phyloP scores from a whole-genome alignment of 2,797 vertebrate species.

The Girardinus metallicus region DNA sequence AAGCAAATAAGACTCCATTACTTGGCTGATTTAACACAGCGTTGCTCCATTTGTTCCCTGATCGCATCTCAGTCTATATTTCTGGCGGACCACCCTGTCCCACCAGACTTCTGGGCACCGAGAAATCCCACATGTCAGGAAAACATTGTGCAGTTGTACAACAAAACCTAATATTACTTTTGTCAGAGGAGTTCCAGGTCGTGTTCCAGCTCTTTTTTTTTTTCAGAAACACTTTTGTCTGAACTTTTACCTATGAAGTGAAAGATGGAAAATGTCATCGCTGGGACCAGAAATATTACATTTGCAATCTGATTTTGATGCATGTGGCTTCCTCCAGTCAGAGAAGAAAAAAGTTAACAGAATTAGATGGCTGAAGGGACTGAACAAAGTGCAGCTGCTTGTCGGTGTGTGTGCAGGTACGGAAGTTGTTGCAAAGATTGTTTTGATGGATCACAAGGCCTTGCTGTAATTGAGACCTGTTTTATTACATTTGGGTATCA shows the following conservation, averaged over 20 bases:
- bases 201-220: neutral
- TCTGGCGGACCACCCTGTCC: slow-evolving; percentile 48
- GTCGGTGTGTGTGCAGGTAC: slow-evolving; percentile 10
- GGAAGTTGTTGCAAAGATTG: slow-evolving; percentile 9
- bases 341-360: neutral
- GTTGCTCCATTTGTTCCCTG: slow-evolving; percentile 29
- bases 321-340: neutral
- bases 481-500: neutral
- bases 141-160: slow-evolving; percentile 25
- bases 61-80: slow-evolving; percentile 51
- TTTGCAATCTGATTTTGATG: slow-evolving; percentile 6
- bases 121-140: slow-evolving; percentile 39
- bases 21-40: slow-evolving; percentile 11
- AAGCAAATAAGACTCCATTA: slow-evolving; percentile 3
- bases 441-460: slow-evolving; percentile 2
- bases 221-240: slow-evolving; percentile 9
- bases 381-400: neutral
- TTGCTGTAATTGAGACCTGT: slow-evolving; percentile 3
- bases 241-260: slow-evolving; percentile 2
- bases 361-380: slow-evolving; percentile 1
- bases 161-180: slow-evolving; percentile 23
- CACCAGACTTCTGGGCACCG: slow-evolving; percentile 63
- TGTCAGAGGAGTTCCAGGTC: slow-evolving; percentile 21
- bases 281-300: neutral
- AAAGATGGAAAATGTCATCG: neutral